Evolutionary conservation across 2,113 vertebrate genomes (phyloP).

Genomic region (Eonycteris spelaea): DNA sequence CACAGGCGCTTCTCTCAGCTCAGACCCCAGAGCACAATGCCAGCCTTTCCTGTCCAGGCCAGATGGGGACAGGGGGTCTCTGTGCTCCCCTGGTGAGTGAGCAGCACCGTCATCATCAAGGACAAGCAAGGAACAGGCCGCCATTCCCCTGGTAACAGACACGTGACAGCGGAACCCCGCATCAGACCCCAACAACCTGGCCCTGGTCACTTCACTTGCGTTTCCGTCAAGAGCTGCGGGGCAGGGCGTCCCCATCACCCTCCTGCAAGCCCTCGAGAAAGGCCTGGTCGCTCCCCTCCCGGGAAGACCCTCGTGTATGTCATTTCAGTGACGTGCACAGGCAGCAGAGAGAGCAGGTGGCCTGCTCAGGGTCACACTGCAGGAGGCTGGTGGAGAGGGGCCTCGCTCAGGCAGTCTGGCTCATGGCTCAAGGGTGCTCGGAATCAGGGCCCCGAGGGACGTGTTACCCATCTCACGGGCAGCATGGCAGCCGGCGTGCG

Average conservation of each 20-base stretch:
- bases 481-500: no score
- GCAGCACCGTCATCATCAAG: background rate
- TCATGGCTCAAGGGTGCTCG: no score
- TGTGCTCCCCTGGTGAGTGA: background rate
- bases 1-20: background rate
- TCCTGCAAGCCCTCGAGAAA: background rate
- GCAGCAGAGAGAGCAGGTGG: background rate
- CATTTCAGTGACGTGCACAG: background rate
- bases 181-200: background rate
- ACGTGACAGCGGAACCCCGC: background rate
- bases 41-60: background rate
- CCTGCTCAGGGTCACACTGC: background rate
- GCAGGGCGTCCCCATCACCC: background rate
- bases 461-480: no score
- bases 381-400: background rate
- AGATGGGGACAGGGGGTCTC: no score
- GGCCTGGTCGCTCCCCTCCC: background rate
- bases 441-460: no score
- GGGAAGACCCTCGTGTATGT: background rate
- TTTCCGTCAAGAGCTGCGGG: no score
- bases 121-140: background rate
- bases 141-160: background rate
- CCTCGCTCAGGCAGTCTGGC: no score
- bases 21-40: background rate
- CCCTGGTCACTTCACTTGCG: background rate